Base-by-base conservation (phyloP, 2,797 vertebrate genomes). In the Poecilia picta region DNA sequence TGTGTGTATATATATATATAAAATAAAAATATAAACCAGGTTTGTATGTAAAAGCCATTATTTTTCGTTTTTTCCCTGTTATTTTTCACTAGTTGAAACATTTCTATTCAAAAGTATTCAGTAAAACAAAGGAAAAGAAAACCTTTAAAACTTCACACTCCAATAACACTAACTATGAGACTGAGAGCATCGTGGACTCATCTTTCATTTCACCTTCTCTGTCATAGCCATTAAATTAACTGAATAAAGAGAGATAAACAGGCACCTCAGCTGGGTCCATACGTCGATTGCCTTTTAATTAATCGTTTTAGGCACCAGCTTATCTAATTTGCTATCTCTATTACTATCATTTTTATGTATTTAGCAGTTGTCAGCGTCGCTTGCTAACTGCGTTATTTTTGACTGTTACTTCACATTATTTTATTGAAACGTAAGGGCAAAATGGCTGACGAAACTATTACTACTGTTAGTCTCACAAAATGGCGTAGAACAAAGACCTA, bases 401-500 rank as follows among this genome's bases (percentile, higher is more conserved):
- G 49, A 62, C 81, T 47, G 49, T 82, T 79, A 74, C 36, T 74
- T 5, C 73, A 75, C 81, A 47, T 28, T 28, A 73, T 78, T 68
- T 75, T 78, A 53, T 55, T 46, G 41, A 77, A 73, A 88, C 89
- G 87, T 88, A 87, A 88, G 78, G 59, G 82, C 82, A 93, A 95
- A 94, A 95, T 94, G 93, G 94, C 94, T 94, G 94, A 92, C 92
- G 76, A 85, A 81, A 73, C 41, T 86, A 70, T 84, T 82, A 45
- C 73, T 31, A 76, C 79, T 72, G 72, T 66, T 66, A 92, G 81
- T 87, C 76, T 84, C 90, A 94, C 95, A 96, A 96, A 95, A 96
- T 96, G 95, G 95, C 95, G 95, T 91, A 91, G 92, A 86, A 91
- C 87, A 93, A 93, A 93, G 88, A 84, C 33, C 77, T 31, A 7